Percentiles rank a stretch among this genome's conserved stretches.
Evolutionary conservation across 1,140 invertebrate genomes (phyloP).

Genomic region (Monochamus saltuarius): DNA sequence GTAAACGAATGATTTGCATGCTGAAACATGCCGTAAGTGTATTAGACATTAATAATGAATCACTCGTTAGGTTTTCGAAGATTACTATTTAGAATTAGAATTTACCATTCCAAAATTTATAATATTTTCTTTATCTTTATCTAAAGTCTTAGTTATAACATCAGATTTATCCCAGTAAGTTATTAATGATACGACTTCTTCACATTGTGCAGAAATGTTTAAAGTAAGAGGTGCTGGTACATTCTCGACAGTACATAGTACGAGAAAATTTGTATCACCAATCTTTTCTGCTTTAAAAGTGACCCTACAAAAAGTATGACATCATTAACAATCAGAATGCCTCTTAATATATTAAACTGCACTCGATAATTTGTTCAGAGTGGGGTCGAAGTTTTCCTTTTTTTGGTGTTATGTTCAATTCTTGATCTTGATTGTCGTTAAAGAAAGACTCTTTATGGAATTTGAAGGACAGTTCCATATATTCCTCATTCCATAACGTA

Average conservation of each 20-base stretch:
- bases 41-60: no score
- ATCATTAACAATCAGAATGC: no score
- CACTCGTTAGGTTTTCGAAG: no score
- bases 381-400: constrained; percentile 45
- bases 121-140: constrained; percentile 43
- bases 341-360: no score
- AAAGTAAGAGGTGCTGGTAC: constrained; percentile 48
- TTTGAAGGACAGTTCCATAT: constrained; percentile 44
- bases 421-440: constrained; percentile 46
- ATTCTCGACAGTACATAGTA: constrained; percentile 50
- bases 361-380: no score
- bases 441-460: constrained; percentile 46
- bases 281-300: constrained; percentile 44
- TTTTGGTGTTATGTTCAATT: constrained; percentile 48
- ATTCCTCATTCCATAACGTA: constrained; percentile 50
- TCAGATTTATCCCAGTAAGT: constrained; percentile 17
- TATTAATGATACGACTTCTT: constrained; percentile 40
- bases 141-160: constrained; percentile 15
- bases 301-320: constrained; percentile 36
- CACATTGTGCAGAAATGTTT: constrained; percentile 42
- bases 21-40: no score
- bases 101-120: constrained; percentile 52
- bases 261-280: constrained; percentile 47
- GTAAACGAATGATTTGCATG: no score
- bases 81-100: no score